A percentile compares a stretch with the other conserved stretches of the same genome.
Evolutionary conservation across 92 coral and sea anemone genomes (phyloP).

Genomic region (Phenganax stokvisi): DNA sequence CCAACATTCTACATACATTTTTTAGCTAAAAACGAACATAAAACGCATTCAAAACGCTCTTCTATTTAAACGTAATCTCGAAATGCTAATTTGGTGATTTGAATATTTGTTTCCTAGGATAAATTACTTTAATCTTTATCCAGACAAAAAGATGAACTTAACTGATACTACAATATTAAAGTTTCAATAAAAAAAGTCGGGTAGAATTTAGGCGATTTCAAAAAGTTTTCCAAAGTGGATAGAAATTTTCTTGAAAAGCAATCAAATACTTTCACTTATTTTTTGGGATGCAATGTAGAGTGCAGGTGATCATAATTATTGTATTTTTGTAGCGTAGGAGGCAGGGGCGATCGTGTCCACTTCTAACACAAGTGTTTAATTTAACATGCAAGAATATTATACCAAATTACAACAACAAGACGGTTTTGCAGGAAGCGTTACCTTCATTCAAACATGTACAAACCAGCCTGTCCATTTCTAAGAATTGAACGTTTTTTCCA

Average conservation of each 20-base stretch:
- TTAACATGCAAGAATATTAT: neutral
- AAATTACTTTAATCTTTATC: neutral
- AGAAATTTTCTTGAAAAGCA: neutral
- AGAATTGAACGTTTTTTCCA: too few species aligned
- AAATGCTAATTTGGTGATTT: neutral
- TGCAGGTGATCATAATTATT: slow-evolving; percentile 20
- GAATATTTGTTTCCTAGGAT: slow-evolving; percentile 7
- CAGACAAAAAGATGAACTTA: neutral
- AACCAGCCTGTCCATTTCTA: too few species aligned
- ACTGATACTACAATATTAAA: neutral
- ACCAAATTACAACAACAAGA: neutral
- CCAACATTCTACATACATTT: neutral
- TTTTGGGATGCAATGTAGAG: neutral
- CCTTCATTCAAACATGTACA: too few species aligned
- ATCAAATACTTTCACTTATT: neutral
- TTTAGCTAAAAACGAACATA: neutral
- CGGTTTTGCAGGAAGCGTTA: too few species aligned
- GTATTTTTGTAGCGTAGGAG: slow-evolving; percentile 2
- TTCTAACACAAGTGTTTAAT: neutral
- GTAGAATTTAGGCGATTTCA: neutral
- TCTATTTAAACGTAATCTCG: neutral
- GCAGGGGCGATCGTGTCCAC: neutral
- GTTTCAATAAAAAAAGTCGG: neutral
- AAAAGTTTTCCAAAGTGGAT: neutral
- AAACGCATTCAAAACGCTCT: neutral